These are phyloP conservation scores for Allygus modestus DNA, from an alignment of 2,888 invertebrate genomes.

Conservation along the genomic window DNA sequence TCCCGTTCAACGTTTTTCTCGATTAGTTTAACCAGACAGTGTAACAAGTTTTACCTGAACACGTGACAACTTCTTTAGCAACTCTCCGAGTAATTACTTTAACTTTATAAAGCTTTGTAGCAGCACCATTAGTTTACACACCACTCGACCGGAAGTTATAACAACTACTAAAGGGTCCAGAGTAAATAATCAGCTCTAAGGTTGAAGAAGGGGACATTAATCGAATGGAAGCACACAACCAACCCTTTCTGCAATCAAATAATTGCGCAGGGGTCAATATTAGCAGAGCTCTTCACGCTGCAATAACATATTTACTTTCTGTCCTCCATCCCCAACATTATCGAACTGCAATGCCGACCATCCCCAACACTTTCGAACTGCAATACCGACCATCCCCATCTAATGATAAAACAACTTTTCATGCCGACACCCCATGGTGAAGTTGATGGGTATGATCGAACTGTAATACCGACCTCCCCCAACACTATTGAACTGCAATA, in stretches of 20 bases:
- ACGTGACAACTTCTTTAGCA: too few species aligned
- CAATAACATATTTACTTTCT: constrained; percentile 56
- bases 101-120: too few species aligned
- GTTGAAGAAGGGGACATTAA: constrained; percentile 23
- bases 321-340: not conserved
- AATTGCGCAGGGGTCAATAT: constrained; percentile 57
- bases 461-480: too few species aligned
- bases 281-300: constrained; percentile 32
- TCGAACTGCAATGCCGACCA: too few species aligned
- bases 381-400: not conserved
- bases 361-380: not conserved
- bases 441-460: too few species aligned
- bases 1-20: not conserved
- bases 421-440: too few species aligned
- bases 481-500: too few species aligned
- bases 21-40: too few species aligned
- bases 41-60: too few species aligned
- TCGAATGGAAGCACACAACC: constrained; percentile 46
- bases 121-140: not conserved
- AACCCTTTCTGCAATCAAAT: constrained; percentile 60
- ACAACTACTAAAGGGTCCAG: not conserved
- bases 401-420: too few species aligned
- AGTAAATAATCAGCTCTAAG: not conserved
- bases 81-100: too few species aligned
- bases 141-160: not conserved